Evolutionary conservation across 2,113 vertebrate species (phyloP).

Genomic region (Ascaphus truei): DNA sequence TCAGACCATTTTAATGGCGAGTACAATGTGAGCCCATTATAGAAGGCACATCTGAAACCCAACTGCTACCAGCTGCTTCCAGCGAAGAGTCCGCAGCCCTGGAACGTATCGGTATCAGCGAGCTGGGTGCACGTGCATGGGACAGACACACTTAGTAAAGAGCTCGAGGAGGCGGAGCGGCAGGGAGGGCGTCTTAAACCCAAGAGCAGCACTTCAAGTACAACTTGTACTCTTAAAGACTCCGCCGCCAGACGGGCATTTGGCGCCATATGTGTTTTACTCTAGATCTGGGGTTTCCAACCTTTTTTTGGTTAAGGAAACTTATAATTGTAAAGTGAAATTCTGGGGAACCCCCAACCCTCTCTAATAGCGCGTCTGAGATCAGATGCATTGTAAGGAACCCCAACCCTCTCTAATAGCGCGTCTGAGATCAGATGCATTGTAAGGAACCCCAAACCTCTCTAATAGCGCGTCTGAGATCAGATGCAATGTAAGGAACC

Average conservation of each 20-base stretch:
- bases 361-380: no score
- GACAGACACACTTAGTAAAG: neutral
- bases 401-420: no score
- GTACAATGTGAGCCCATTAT: neutral
- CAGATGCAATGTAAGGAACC: no score
- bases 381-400: no score
- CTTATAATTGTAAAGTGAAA: no score
- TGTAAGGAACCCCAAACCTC: no score
- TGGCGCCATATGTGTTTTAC: constrained; percentile 2
- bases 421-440: no score
- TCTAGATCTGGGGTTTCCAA: no score
- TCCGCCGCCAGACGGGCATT: neutral
- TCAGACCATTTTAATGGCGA: neutral
- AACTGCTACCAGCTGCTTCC: neutral
- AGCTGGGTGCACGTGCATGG: neutral
- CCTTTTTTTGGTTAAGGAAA: no score
- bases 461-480: no score
- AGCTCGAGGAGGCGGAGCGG: neutral
- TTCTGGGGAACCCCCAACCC: no score
- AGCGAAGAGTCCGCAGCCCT: neutral
- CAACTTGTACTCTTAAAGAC: neutral
- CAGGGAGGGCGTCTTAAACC: neutral
- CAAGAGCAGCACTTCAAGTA: neutral
- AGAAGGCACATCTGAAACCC: neutral
- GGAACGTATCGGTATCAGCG: neutral